Percentiles rank a stretch among this genome's conserved stretches.
phyloP scores from a whole-genome alignment of 2,113 vertebrate species.

The Porphyrio hochstetteri region DNA sequence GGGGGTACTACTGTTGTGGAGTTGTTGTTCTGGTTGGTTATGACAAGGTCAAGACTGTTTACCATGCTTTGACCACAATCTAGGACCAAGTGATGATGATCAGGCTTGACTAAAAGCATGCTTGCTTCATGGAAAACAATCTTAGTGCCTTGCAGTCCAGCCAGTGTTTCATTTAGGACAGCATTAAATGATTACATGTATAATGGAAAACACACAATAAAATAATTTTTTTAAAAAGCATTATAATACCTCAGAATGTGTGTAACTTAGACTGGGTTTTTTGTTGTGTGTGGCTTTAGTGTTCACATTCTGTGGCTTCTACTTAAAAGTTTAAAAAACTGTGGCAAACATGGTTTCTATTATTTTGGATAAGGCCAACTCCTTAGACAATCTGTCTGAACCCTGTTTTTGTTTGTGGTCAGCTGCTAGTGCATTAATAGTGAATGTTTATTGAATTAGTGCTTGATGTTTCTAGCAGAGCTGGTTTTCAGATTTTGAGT shows the following conservation, averaged over 20 bases:
- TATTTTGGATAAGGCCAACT: background rate
- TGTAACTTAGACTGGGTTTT: background rate
- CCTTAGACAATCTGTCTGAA: background rate
- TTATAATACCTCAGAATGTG: background rate
- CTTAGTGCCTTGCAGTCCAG: background rate
- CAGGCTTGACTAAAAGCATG: background rate
- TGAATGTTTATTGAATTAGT: background rate
- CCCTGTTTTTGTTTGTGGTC: background rate
- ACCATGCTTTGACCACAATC: background rate
- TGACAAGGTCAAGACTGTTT: background rate
- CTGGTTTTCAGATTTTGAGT: background rate
- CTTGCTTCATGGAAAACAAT: background rate
- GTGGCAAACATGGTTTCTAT: background rate
- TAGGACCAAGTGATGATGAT: background rate
- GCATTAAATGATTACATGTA: background rate
- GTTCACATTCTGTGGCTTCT: background rate
- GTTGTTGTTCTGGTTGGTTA: background rate
- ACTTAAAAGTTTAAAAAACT: background rate
- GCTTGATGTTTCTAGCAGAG: background rate
- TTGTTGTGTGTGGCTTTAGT: too few relatives aligned
- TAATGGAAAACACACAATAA: background rate
- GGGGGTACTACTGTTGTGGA: background rate
- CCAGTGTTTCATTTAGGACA: background rate
- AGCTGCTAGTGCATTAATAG: background rate
- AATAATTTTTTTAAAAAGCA: background rate